Evolutionary conservation across 2,888 invertebrate genomes (phyloP).

Genomic region (Balanococcus diminutus): DNA sequence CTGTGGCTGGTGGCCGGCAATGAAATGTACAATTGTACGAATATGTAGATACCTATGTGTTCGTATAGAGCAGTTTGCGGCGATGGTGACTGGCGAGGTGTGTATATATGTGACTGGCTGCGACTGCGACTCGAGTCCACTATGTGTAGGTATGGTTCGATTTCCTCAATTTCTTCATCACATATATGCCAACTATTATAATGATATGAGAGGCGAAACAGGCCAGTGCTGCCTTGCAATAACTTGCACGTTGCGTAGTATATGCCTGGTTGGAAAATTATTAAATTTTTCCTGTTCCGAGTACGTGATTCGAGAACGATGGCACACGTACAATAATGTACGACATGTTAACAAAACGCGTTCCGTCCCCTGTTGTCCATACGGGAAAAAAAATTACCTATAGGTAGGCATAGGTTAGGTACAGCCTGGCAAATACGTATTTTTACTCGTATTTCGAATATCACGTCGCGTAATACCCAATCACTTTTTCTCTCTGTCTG

Average conservation of each 20-base stretch:
- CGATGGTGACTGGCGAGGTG: no score
- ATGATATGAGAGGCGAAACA: slow-evolving; percentile 5
- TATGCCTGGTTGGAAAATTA: slow-evolving; percentile 46
- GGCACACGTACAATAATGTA: slow-evolving; percentile 45
- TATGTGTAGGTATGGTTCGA: neutral
- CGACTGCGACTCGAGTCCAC: no score
- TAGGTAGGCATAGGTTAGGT: neutral
- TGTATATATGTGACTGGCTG: no score
- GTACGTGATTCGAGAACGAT: slow-evolving; percentile 41
- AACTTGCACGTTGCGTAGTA: slow-evolving; percentile 11
- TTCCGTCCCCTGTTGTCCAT: neutral
- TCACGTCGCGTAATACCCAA: neutral
- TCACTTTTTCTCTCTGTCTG: neutral
- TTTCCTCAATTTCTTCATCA: slow-evolving; percentile 29
- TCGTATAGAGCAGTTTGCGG: no score
- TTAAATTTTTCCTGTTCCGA: slow-evolving; percentile 48
- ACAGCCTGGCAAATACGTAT: neutral
- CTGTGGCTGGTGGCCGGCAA: neutral
- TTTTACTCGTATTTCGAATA: neutral
- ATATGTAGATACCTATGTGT: neutral
- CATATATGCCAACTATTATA: slow-evolving; percentile 38
- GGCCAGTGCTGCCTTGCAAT: slow-evolving; percentile 3
- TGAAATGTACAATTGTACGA: neutral
- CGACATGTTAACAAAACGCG: slow-evolving; percentile 26
- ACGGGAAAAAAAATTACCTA: neutral